phyloP scores from a whole-genome alignment of 2,113 vertebrate genomes.

The Cacatua alba region DNA sequence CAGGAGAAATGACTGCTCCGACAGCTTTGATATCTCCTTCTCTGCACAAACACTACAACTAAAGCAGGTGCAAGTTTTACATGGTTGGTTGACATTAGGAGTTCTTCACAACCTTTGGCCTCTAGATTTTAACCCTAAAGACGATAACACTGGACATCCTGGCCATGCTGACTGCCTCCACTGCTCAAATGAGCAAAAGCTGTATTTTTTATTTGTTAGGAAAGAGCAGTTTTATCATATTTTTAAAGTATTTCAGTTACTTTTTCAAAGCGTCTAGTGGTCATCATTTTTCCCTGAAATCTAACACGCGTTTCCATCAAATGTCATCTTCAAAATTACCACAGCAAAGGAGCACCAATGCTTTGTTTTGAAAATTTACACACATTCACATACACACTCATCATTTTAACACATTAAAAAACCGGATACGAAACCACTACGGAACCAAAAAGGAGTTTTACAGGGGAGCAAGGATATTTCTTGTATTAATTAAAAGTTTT shows the following conservation, averaged over 20 bases:
- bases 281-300: neutral
- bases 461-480: neutral
- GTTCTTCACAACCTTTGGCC: conserved; percentile 17
- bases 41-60: neutral
- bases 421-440: neutral
- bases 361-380: neutral
- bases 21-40: neutral
- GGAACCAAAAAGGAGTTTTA: neutral
- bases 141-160: neutral
- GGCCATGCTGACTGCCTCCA: neutral
- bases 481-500: conserved; percentile 41
- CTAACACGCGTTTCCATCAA: neutral
- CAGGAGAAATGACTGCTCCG: neutral
- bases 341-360: neutral
- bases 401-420: neutral
- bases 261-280: neutral
- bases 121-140: neutral
- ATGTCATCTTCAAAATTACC: neutral
- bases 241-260: neutral
- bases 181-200: neutral
- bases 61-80: neutral
- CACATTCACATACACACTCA: neutral
- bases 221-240: neutral
- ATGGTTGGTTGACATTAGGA: neutral
- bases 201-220: neutral